Evolutionary conservation across 2,888 invertebrate genomes (phyloP), one percentile per base, ranked within the genome.

Genomic region (Zaprionus lineosus): DNA sequence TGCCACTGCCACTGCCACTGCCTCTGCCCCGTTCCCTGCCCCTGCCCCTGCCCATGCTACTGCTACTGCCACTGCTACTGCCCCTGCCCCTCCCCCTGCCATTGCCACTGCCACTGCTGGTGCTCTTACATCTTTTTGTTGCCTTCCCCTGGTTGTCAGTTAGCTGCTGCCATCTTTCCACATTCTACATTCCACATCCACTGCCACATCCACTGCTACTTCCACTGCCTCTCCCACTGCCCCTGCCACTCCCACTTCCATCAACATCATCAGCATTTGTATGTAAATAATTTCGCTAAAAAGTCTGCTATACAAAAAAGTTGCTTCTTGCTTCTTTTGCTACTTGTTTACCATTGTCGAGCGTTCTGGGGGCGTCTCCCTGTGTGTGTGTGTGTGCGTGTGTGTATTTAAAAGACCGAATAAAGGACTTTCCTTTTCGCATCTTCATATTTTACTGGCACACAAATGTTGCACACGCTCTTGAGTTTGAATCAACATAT

Each of bases 251-350:
- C 8, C 74, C 61, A 73, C 56, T 69, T 67, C 62, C 74, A 68
- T 68, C 69, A 70, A 68, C 74, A 73, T 67, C 69, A 73, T 68
- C 70, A 73, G 62, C 74, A 74, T 72, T 74, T 74, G 66, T 62
- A 72, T 72, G 72, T 61, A 72, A 72, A 74, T 72, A 72, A 72
- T 72, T 72, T 72, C 56, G 61, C 74, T 74, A 56, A 74, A 72
- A 72, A 72, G 74, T 74, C 50, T 74, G 70, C 58, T 61, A 70
- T 48, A 61, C 58, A 66, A 64, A 59, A 70, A n/a, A n/a, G 61
- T 70, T 61, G 48, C 47, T 74, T 69, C 72, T 65, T 68, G 53
- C 50, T 61, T 37, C 37, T 33, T 51, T 26, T 33, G 36, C 57
- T 21, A 37, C 48, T 62, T 46, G 31, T 37, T 43, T 67, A 34